These are phyloP conservation scores for Podarcis raffonei DNA, from an alignment of 2,113 vertebrate species.

Conservation along the genomic window DNA sequence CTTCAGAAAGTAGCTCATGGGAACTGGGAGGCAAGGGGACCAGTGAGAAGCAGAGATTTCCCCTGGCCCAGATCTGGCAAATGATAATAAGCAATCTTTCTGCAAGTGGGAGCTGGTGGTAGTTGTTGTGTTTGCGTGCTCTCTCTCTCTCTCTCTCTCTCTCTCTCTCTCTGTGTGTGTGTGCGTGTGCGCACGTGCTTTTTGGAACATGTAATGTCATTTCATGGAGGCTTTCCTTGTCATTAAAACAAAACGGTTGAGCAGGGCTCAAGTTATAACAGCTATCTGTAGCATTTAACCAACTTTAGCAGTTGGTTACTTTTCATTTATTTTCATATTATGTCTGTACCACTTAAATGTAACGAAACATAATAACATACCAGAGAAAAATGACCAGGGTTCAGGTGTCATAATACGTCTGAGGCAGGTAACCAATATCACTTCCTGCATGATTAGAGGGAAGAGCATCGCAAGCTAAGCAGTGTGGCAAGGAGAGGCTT, in stretches of 20 bases:
- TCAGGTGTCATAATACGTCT: no score
- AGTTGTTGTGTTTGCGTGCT: no score
- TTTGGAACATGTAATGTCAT: no score
- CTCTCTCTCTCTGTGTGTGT: no score
- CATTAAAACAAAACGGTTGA: not conserved
- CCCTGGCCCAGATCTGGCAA: not conserved
- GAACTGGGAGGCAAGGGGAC: not conserved
- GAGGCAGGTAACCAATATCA: no score
- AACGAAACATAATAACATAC: not conserved
- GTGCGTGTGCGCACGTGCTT: no score
- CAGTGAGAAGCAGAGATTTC: not conserved
- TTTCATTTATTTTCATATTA: no score
- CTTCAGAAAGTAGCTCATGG: not conserved
- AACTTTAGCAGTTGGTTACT: not conserved
- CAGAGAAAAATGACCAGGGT: no score
- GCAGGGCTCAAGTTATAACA: not conserved
- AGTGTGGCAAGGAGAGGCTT: not conserved
- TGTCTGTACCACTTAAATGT: not conserved
- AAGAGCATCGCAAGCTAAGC: no score
- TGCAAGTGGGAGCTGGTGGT: not conserved
- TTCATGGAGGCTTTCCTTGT: not conserved
- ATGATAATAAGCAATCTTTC: not conserved
- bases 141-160: no score
- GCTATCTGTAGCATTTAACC: not conserved
- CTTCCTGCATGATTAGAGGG: no score